phyloP scores from a whole-genome alignment of 2,113 vertebrate genomes.

The Ahaetulla prasina region DNA sequence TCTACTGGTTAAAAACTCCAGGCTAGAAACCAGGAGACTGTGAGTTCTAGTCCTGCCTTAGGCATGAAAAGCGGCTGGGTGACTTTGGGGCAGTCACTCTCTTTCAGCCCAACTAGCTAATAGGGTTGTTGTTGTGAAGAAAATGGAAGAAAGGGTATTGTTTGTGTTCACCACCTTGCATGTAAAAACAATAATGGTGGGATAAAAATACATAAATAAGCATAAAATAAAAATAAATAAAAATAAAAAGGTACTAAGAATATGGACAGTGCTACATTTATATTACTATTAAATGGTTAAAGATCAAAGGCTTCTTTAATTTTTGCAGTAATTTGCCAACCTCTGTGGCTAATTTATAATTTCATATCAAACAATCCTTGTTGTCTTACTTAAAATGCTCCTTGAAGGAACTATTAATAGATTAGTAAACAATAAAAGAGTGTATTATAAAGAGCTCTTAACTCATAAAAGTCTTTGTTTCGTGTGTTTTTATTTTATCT shows the following conservation, averaged over 20 bases:
- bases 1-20: neutral
- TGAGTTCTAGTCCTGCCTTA: neutral
- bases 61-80: neutral
- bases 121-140: neutral
- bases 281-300: neutral
- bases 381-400: neutral
- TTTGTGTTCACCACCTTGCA: neutral
- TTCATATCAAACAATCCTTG: neutral
- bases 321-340: neutral
- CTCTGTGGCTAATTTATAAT: neutral
- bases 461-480: neutral
- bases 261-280: neutral
- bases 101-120: neutral
- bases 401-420: neutral
- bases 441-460: neutral
- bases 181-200: neutral
- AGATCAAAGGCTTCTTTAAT: neutral
- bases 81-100: neutral
- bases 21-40: neutral
- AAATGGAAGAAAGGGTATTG: neutral
- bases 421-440: neutral
- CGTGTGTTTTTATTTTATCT: neutral
- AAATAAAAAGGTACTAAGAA: neutral
- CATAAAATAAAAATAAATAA: neutral
- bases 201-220: neutral